A percentile compares a stretch with the other conserved stretches of the same genome.
Evolutionary conservation across 2,888 invertebrate species (phyloP).

Genomic region (Mimumesa dahlbomi): DNA sequence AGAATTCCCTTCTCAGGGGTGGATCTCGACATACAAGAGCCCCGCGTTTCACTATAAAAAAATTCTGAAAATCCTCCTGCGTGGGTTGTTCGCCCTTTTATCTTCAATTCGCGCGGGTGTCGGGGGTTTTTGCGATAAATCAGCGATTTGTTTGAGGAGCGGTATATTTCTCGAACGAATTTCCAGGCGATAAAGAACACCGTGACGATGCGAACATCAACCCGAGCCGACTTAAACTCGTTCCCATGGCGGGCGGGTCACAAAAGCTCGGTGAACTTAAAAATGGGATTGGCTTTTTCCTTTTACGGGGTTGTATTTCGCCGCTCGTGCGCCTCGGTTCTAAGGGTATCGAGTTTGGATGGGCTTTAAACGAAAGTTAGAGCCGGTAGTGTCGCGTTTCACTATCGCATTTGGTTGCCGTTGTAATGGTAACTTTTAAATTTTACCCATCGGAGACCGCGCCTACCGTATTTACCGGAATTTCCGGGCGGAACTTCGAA

Average conservation of each 20-base stretch:
- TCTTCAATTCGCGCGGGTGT: no score
- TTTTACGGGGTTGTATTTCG: slow-evolving; percentile 5
- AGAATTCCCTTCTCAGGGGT: no score
- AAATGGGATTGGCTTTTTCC: slow-evolving; percentile 20
- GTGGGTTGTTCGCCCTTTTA: no score
- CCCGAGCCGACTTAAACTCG: not conserved
- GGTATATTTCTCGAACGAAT: no score
- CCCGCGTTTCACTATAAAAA: no score
- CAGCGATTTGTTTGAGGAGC: no score
- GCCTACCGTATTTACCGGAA: slow-evolving; percentile 3
- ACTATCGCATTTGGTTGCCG: slow-evolving; percentile 12
- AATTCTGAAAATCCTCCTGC: no score
- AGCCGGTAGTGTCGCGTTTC: slow-evolving; percentile 19
- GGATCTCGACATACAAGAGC: no score
- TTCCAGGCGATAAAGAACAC: no score
- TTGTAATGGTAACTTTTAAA: slow-evolving; percentile 23
- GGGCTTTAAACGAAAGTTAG: slow-evolving; percentile 22
- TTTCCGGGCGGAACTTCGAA: not conserved
- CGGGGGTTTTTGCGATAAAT: no score
- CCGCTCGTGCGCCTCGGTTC: not conserved
- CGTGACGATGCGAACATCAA: not conserved
- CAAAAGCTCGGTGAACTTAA: slow-evolving; percentile 9
- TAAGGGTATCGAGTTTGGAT: slow-evolving; percentile 21
- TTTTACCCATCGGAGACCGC: slow-evolving; percentile 14
- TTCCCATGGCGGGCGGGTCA: not conserved